Base-by-base conservation (phyloP, 1,140 invertebrate genomes). In the Notospermus geniculatus region DNA sequence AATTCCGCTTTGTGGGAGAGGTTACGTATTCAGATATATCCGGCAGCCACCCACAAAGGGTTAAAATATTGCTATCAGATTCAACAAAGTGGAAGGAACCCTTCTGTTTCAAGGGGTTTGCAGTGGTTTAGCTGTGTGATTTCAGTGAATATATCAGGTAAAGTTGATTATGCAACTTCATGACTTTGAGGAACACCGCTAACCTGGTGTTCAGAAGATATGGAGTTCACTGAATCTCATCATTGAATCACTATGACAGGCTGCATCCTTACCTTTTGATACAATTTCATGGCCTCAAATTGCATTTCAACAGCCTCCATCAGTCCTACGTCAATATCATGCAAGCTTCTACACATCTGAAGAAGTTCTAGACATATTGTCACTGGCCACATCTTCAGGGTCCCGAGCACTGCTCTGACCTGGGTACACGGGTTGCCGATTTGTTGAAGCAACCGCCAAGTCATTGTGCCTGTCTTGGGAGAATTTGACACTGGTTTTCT, bases 281-380 rank as follows among this genome's bases (percentile, higher is more conserved):
- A 78, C 22, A 75, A 53, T 27, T 60, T 68, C 22, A 74, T 63
- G 39, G 70, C 63, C 43, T 69, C 60, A n/a, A 71, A 63, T 65
- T 71, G 72, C 7, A 50, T 29, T 27, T 60, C 23, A 11, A 78
- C 52, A 41, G 68, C 64, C 4, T 41, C 19, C 17, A 43, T 55
- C 30, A 76, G 56, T 13, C 53, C 55, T n/a, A 29, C n/a, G 55
- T 54, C 57, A 0, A 69, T 7, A 19, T 63, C 32, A 4, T 64
- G 27, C n/a, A 62, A 63, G 45, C 62, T 62, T 17, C 64, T 30
- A 63, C 71, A 76, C 59, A 69, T 59, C 22, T 74, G 57, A 19
- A 79, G 66, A 41, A 79, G 54, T 54, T 74, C 74, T 36, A 76
- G 60, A 50, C 68, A 67, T 22, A 67, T 68, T 23, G 76, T 72